Base-by-base conservation (phyloP, 2,113 vertebrate genomes). In the Etheostoma cragini region DNA sequence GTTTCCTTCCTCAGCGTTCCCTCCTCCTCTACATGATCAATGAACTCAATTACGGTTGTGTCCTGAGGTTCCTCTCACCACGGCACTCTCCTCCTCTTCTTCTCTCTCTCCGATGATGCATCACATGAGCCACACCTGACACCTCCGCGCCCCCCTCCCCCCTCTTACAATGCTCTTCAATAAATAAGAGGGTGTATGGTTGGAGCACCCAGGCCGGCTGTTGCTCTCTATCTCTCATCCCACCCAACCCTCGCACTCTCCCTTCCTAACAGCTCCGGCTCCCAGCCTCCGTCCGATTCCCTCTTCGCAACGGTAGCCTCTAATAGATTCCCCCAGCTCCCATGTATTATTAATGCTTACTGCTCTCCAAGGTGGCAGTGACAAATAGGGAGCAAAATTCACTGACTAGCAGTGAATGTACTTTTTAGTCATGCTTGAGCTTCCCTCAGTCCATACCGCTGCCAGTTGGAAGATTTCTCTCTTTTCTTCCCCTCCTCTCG, bases 281-380 rank as follows among this genome's bases (percentile, higher is more conserved):
- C 81, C 66, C 95, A 89, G 95, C 96, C 94, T 95, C 88, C 69
- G 89, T 85, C 86, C 86, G 96, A 96, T 96, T 97, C 95, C 95
- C 89, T 97, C 96, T 96, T 95, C 69, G 93, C 97, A 96, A 97
- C 96, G 97, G 94, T 98, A 96, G 96, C 95, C 96, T 95, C 97
- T 98, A 99, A 98, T 97, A 97, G 97, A 98, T 97, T 97, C 96
- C 90, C 90, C 96, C 96, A 91, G 95, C 94, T 95, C 93, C 97
- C 95, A 97, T 98, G 96, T 96, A 98, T 99, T 99, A 99, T 99
- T 99, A 99, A 99, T 99, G 96, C 95, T 95, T 92, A 93, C 95
- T 65, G 88, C 96, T 96, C 96, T 96, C 96, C 96, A 96, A 97
- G 97, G 96, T 98, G 97, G 97, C 97, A 98, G 96, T 98, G 98